A percentile compares a stretch with the other conserved stretches of the same genome.
Conservation (phyloP, 2,888 invertebrate genomes). For the Neoitamus cyanurus region DNA sequence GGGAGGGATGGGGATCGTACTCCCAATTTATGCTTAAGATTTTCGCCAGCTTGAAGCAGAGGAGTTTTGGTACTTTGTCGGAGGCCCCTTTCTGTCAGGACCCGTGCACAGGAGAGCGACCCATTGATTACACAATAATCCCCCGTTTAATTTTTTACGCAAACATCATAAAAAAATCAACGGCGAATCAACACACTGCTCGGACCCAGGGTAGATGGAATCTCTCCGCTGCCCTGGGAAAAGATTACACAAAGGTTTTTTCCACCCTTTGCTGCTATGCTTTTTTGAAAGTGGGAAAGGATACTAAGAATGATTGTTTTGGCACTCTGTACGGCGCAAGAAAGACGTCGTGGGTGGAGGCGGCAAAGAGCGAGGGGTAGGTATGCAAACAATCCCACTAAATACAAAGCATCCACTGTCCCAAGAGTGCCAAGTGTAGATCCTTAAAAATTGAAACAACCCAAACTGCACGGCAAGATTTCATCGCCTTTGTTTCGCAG, state of each 20-base stretch:
- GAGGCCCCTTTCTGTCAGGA: background rate
- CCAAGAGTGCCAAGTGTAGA: background rate
- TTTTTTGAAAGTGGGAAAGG: background rate
- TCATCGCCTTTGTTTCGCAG: conserved; percentile 17
- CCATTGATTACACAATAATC: conserved; percentile 1
- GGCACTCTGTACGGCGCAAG: background rate
- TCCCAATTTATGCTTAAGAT: conserved; percentile 46
- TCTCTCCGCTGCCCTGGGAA: background rate
- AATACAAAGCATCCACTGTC: background rate
- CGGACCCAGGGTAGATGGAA: background rate
- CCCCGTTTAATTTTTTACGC: background rate
- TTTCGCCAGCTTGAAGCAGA: background rate
- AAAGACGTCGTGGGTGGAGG: background rate
- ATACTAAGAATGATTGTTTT: conserved; percentile 1
- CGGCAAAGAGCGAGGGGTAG: background rate
- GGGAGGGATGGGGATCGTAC: background rate
- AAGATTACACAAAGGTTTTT: background rate
- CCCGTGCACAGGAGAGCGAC: background rate
- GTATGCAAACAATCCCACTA: conserved; percentile 22
- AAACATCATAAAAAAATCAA: background rate
- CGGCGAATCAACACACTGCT: background rate
- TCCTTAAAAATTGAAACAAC: conserved; percentile 15
- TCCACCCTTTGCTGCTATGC: background rate
- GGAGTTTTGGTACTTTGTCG: background rate
- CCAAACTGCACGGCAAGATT: conserved; percentile 19